Evolutionary conservation across 1,140 invertebrate genomes (phyloP), one percentile per base, ranked within the genome.

Genomic region (Aphidius gifuensis): DNA sequence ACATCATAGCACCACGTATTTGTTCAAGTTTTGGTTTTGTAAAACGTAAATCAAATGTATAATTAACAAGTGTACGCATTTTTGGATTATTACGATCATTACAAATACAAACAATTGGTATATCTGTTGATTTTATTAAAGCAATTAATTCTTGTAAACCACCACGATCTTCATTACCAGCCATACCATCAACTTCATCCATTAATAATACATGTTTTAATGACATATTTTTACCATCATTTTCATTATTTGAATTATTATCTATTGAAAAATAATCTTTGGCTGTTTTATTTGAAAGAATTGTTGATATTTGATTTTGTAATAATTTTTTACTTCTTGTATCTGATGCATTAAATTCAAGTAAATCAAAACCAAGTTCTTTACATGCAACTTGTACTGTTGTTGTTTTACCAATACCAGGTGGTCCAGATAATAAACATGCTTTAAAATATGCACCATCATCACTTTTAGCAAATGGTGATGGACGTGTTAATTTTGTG

Each of bases 131-230:
- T 82, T 99, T 99, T 50, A 99, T 98, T 5, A 99, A 82, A 21
- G 82, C 80, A 65, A 99, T 97, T 9, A 99, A 77, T 83, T 99
- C 97, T 78, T 93, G 91, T 49, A 99, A 85, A 54, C 97, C 98
- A 51, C 97, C 97, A 68, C 98, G 86, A 80, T 99, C 98, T 78
- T 99, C 95, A 78, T 99, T 99, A 9, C 98, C 98, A 9, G 96
- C 93, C 97, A 99, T 99, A 9, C 98, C 98, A 77, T 99, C 98
- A 0, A 99, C 97, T 87, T 99, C 98, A 73, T 99, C 98, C 98
- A 99, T 99, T 9, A 99, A 84, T 1, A 99, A 76, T 38, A 97
- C 93, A 74, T 97, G 93, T 67, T 94, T 92, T 47, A 82, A 85
- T 23, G 71, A 66, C 42, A 69, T 62, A 59, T 73, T 76, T 49